Evolutionary conservation across 2,888 invertebrate genomes (phyloP), one percentile per base, ranked within the genome.

Genomic region (Dioctria linearis): DNA sequence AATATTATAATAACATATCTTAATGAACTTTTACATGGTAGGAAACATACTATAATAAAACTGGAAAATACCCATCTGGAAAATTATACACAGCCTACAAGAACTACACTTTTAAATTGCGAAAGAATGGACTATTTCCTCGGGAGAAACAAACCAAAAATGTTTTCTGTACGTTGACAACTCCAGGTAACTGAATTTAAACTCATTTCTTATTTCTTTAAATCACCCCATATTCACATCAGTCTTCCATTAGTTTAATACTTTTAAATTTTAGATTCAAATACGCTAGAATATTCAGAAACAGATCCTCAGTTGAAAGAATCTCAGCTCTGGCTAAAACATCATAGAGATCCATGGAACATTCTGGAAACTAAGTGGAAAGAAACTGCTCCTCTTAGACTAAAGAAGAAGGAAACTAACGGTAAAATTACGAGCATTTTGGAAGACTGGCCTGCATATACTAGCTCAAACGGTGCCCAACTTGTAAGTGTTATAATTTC

Each of bases 101-200:
- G 13, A 61, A 61, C 25, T 13, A 25, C 37, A 61, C 13, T 13
- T 25, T 3, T 61, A 61, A 61, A 6, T 25, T 13, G 11, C 61
- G 61, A 37, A 61, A 61, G 13, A 61, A 13, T 61, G 61, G 61
- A 13, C 6, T 61, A 5, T 61, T 61, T 61, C 61, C 61, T 61
- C 11, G 61, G 61, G 61, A 61, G 13, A 61, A 61, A 25, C 61
- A 25, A n/a, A 13, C n/a, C n/a, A 57, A 57, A 13, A 57, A 57
- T 1, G 13, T 8, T 3, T 13, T 61, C 13, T 25, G 13, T 61
- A 5, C 11, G 11, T 25, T 25, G 13, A 13, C 13, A 13, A 3
- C 11, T 11, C 25, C 25, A 25, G 25, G 25, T 25, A 25, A 25
- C 25, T 25, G 25, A 13, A 13, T 13, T 11, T 25, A 13, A 13